Percentiles rank a stretch among this genome's conserved stretches.
Evolutionary conservation across 2,113 vertebrate genomes (phyloP).

Genomic region (Lophius piscatorius): DNA sequence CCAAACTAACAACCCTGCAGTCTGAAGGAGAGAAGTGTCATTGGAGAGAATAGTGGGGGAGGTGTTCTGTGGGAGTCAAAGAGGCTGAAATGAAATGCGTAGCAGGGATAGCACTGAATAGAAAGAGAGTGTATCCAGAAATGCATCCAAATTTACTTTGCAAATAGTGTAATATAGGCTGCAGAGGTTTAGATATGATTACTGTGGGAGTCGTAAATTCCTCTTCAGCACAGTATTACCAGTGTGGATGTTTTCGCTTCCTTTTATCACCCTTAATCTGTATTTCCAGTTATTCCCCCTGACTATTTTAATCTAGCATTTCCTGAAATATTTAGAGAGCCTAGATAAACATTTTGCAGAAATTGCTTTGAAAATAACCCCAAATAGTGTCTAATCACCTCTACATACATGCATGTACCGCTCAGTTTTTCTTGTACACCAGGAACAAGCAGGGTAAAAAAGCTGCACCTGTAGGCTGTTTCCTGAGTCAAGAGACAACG

Average conservation of each 20-base stretch:
- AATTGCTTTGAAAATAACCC: background rate
- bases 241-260: background rate
- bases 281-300: conserved; percentile 4
- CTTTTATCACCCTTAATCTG: conserved; percentile 35
- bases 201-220: conserved; percentile 42
- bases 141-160: background rate
- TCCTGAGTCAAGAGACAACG: conserved; percentile 7
- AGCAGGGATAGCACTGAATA: conserved; percentile 5
- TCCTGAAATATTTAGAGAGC: conserved; percentile 16
- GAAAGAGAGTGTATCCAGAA: background rate
- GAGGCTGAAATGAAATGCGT: conserved; percentile 27
- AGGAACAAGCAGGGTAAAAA: no score
- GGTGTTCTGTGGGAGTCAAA: conserved; percentile 24
- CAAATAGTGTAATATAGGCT: background rate
- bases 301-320: conserved; percentile 15
- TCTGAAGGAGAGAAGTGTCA: conserved; percentile 37
- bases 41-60: conserved; percentile 21
- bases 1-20: conserved; percentile 55
- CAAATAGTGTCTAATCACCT: conserved; percentile 10
- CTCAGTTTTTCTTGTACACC: no score
- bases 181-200: conserved; percentile 43
- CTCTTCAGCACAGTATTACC: conserved; percentile 42
- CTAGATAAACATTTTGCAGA: background rate
- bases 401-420: background rate
- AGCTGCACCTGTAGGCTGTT: conserved; percentile 2